These are phyloP conservation scores for Geothlypis trichas DNA, from an alignment of 2,113 vertebrate genomes.

Conservation along the genomic window DNA sequence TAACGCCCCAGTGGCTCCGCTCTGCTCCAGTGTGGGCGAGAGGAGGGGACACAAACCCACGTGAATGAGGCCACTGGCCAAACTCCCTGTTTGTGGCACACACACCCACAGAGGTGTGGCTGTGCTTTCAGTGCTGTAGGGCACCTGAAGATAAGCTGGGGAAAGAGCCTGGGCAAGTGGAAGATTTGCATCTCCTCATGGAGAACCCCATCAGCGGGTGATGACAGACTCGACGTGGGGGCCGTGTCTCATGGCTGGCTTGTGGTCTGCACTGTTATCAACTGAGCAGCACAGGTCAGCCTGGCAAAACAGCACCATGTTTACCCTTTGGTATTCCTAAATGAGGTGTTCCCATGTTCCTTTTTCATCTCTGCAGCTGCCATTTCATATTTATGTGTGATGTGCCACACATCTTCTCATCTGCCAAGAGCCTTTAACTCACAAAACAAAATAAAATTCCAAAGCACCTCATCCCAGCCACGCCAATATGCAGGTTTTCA, in stretches of 20 bases:
- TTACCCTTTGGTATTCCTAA: neutral
- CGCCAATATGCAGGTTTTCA: neutral
- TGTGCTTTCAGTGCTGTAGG: neutral
- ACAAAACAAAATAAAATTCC: neutral
- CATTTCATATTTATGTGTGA: neutral
- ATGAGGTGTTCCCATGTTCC: neutral
- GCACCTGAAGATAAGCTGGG: neutral
- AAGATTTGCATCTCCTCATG: neutral
- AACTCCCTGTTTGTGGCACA: rapidly evolving
- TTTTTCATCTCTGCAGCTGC: neutral
- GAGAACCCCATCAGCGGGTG: rapidly evolving
- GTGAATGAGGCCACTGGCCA: neutral
- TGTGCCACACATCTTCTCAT: neutral
- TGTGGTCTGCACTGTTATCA: rapidly evolving
- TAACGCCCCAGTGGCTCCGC: neutral
- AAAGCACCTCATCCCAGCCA: neutral
- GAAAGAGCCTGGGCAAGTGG: neutral
- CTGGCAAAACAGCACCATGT: neutral
- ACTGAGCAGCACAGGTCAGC: neutral
- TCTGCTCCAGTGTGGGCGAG: rapidly evolving
- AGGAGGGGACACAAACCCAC: rapidly evolving
- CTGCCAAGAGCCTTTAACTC: neutral
- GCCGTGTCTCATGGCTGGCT: neutral
- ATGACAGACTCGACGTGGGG: rapidly evolving
- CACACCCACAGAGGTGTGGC: rapidly evolving